phyloP scores from a whole-genome alignment of 2,797 vertebrate genomes.

The Macropus fuliginosus region DNA sequence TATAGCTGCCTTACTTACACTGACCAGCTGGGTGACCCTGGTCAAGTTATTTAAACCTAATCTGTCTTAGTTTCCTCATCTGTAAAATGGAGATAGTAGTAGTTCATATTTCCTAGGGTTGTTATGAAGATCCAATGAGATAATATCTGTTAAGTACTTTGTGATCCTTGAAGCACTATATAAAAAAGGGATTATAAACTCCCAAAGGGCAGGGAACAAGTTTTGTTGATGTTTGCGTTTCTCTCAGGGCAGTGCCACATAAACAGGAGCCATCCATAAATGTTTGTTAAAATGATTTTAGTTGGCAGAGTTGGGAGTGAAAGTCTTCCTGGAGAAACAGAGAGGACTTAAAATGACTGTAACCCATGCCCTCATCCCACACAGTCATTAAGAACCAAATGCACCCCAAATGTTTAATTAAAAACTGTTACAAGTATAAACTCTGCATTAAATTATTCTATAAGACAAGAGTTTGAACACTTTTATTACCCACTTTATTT shows the following conservation, averaged over 20 bases:
- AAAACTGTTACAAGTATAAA: background rate
- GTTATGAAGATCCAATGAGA: background rate
- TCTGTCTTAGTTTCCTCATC: background rate
- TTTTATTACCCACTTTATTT: slow-evolving; percentile 52
- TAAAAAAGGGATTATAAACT: background rate
- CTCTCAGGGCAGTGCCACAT: background rate
- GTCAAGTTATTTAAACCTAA: background rate
- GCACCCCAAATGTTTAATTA: slow-evolving; percentile 23
- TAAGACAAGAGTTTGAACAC: slow-evolving; percentile 11
- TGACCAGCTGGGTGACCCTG: background rate
- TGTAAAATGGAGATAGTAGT: background rate
- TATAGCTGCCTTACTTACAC: background rate
- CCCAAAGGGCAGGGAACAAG: background rate
- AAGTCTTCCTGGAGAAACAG: background rate
- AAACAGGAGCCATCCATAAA: background rate
- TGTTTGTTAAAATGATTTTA: background rate
- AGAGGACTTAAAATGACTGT: background rate
- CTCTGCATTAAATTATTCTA: slow-evolving; percentile 34
- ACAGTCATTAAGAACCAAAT: slow-evolving; percentile 3
- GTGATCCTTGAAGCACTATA: background rate
- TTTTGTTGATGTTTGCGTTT: background rate
- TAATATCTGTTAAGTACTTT: background rate
- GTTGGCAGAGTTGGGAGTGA: background rate
- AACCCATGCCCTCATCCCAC: background rate
- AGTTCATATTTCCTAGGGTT: background rate